Percentiles rank a stretch among this genome's conserved stretches.
These are phyloP conservation scores for Channallabes apus DNA, from an alignment of 2,797 vertebrate genomes.

Conservation along the genomic window DNA sequence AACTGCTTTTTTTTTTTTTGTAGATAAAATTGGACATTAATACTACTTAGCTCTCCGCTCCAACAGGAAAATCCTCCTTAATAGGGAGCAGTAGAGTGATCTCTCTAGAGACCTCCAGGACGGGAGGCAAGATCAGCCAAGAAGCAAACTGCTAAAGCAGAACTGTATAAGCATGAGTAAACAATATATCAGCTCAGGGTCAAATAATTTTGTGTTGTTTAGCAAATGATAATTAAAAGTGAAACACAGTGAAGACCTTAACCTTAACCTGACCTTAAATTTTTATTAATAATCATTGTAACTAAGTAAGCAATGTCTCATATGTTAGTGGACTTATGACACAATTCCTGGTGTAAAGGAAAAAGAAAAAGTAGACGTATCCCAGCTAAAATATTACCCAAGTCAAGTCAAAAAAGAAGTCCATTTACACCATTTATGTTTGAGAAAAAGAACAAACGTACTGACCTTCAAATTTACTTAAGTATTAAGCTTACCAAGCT, in stretches of 20 bases:
- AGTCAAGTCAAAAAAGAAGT: too few relatives aligned
- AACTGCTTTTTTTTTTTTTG: slow-evolving; percentile 7
- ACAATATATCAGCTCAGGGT: neutral
- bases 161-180: neutral
- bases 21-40: neutral
- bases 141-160: neutral
- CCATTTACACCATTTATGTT: too few relatives aligned
- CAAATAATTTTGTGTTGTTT: neutral
- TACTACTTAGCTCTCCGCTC: neutral
- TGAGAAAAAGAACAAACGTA: too few relatives aligned
- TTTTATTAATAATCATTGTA: neutral
- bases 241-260: neutral
- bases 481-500: too few relatives aligned
- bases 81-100: neutral
- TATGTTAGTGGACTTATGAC: neutral
- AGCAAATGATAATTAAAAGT: neutral
- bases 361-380: too few relatives aligned
- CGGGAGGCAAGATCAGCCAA: neutral
- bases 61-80: slow-evolving; percentile 39
- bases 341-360: too few relatives aligned
- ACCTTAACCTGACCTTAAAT: neutral
- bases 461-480: too few relatives aligned
- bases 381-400: too few relatives aligned
- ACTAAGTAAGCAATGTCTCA: too few relatives aligned
- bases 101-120: slow-evolving; percentile 13